Conservation (phyloP, 2,888 invertebrate genomes). For the Andrena bicolor region DNA sequence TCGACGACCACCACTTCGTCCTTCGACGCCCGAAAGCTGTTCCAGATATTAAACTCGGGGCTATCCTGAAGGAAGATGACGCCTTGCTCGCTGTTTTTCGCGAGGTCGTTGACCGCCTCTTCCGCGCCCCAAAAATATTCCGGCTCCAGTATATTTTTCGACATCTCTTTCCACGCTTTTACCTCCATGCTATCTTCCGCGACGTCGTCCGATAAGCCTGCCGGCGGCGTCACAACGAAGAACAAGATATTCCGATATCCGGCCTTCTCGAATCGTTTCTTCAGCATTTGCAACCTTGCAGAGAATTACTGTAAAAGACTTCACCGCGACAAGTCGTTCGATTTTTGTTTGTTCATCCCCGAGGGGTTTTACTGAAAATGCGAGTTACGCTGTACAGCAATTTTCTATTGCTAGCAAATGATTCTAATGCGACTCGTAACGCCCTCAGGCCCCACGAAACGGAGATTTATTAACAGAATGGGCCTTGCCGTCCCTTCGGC, state of each 20-base stretch:
- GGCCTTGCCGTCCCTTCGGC: not conserved
- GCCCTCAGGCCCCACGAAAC: not conserved
- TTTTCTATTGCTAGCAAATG: not conserved
- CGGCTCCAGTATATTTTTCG: constrained; percentile 58
- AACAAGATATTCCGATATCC: constrained; percentile 75
- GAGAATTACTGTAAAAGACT: not conserved
- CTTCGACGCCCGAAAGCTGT: constrained; percentile 72
- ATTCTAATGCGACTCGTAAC: not conserved
- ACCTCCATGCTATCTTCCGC: constrained; percentile 69
- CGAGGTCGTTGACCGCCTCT: constrained; percentile 60
- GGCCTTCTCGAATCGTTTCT: constrained; percentile 74
- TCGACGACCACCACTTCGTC: constrained; percentile 79
- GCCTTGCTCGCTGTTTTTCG: constrained; percentile 57
- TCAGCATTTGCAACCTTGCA: constrained; percentile 75
- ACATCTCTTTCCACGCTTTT: constrained; percentile 74
- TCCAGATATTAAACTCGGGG: constrained; percentile 73
- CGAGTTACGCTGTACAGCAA: too few species aligned
- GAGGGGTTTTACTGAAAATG: not conserved
- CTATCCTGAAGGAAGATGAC: constrained; percentile 75
- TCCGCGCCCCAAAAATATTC: constrained; percentile 56
- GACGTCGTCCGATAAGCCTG: constrained; percentile 48
- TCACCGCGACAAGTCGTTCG: not conserved
- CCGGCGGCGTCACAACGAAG: constrained; percentile 72
- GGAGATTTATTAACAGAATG: not conserved
- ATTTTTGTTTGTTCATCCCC: not conserved